Conservation (phyloP, 2,797 vertebrate species). For the Poliocrania exsul region DNA sequence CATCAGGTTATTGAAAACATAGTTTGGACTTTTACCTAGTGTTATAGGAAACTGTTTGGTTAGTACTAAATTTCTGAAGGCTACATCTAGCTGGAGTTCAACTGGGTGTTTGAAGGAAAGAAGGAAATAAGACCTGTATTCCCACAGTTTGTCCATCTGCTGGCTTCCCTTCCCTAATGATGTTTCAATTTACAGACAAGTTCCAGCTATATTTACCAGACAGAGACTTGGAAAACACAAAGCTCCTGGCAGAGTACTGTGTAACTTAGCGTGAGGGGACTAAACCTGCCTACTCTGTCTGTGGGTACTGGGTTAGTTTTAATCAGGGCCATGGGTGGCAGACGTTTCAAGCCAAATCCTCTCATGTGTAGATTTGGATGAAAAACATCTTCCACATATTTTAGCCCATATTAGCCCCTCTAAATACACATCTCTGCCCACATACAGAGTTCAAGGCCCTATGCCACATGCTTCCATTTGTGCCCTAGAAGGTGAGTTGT, state of each 20-base stretch:
- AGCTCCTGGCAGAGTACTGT: not conserved
- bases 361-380: rapidly evolving
- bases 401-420: not conserved
- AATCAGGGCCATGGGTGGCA: not conserved
- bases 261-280: not conserved
- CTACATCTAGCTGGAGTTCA: not conserved
- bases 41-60: not conserved
- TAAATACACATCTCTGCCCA: not conserved
- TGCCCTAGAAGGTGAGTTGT: not conserved
- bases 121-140: not conserved
- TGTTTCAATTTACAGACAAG: not conserved
- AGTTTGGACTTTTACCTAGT: not conserved
- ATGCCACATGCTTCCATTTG: not conserved
- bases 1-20: not conserved
- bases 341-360: not conserved
- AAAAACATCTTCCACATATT: not conserved
- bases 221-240: not conserved
- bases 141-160: not conserved
- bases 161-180: not conserved
- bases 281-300: not conserved
- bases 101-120: not conserved
- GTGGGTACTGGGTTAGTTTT: not conserved
- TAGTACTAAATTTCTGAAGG: not conserved
- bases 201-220: not conserved
- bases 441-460: not conserved